Evolutionary conservation across 2,888 invertebrate genomes (phyloP), one percentile per base, ranked within the genome.

Genomic region (Acanthopleura granulata): DNA sequence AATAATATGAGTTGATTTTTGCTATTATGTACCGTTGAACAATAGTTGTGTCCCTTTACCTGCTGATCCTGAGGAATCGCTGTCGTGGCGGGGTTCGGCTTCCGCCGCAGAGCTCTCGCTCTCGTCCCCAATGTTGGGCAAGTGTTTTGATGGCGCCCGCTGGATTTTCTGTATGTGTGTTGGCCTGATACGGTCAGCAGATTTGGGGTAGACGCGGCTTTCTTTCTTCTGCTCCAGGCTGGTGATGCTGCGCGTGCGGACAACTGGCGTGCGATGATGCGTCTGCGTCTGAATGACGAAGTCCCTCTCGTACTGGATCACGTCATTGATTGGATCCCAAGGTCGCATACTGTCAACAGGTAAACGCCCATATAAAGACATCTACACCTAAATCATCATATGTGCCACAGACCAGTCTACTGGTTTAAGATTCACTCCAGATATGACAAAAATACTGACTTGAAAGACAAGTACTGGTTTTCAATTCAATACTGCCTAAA

Each of bases 271-370:
- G 81, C 93, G 93, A 89, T 94, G 95, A 75, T 93, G 92, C 12
- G 95, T 95, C 89, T 94, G 94, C 0, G 96, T 95, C 75, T 94
- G 92, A 61, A 97, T 94, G 72, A 94, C 92, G 89, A 94, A 97
- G 74, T 95, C 93, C 11, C 93, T 93, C 89, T 98, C 97, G 89
- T 94, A 97, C 87, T 97, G 97, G 79, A 95, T 92, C 30, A 96
- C 90, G 89, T 98, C 97, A 80, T 96, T 96, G 75, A 94, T 92
- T 0, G 94, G 93, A 91, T 96, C 95, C 97, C 98, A 98, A 0
- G 97, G 96, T 62, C 97, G 92, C 75, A 94, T 92, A 80, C 91
- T 92, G 81, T 6, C 83, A 81, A 29, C 40, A 40, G 40, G 40
- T 9, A 40, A 74, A 62, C 30, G 78, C 72, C 69, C 27, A n/a